Evolutionary conservation across 2,888 invertebrate species (phyloP).

Genomic region (Palloptera scutellata): DNA sequence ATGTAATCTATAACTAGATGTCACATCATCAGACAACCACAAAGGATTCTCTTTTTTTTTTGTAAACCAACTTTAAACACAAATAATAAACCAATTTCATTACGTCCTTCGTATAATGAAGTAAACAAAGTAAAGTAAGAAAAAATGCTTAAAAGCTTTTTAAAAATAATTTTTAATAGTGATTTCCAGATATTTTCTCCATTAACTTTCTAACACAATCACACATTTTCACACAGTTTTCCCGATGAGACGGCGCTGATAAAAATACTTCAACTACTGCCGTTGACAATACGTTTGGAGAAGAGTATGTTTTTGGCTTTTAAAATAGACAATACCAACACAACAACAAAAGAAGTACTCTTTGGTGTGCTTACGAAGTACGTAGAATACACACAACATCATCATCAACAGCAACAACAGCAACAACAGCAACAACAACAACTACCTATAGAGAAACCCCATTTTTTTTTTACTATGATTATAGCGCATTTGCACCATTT

Average conservation of each 20-base stretch:
- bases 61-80: too few relatives aligned
- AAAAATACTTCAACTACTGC: constrained; percentile 10
- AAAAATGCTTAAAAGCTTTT: neutral
- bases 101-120: too few relatives aligned
- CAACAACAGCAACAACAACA: too few relatives aligned
- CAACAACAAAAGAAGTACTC: too few relatives aligned
- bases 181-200: constrained; percentile 26
- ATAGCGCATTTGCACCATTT: constrained; percentile 28
- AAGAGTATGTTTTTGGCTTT: too few relatives aligned
- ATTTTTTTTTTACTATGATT: constrained; percentile 24
- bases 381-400: constrained; percentile 1
- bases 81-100: too few relatives aligned
- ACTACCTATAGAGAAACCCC: neutral
- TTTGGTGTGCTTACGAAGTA: too few relatives aligned
- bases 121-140: neutral
- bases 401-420: too few relatives aligned
- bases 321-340: too few relatives aligned
- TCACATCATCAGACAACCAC: too few relatives aligned
- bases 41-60: neutral
- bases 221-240: constrained; percentile 16
- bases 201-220: constrained; percentile 17
- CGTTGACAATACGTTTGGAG: too few relatives aligned
- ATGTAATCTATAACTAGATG: too few relatives aligned
- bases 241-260: constrained; percentile 24
- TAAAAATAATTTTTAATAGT: constrained; percentile 14